phyloP scores from a whole-genome alignment of 2,797 vertebrate genomes.

The Zalophus californianus region DNA sequence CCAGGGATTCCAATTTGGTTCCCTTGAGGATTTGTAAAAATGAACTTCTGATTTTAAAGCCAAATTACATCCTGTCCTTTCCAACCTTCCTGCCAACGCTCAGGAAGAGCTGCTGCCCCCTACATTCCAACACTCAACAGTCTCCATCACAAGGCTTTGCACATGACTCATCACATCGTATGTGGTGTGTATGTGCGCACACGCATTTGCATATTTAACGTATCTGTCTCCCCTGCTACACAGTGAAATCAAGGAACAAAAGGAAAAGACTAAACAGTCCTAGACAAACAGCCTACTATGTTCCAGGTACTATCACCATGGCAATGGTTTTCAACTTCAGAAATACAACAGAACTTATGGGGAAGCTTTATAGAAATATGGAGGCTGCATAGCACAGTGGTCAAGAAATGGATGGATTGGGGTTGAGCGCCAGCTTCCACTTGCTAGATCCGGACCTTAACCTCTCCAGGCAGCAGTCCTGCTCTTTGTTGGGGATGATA shows the following conservation, averaged over 20 bases:
- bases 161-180: accelerated
- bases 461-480: not conserved
- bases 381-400: not conserved
- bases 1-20: not conserved
- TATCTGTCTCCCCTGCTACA: not conserved
- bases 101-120: not conserved
- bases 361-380: not conserved
- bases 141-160: no score
- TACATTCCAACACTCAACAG: not conserved
- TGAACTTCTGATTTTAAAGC: not conserved
- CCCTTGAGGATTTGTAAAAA: not conserved
- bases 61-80: not conserved
- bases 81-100: not conserved
- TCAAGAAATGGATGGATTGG: not conserved
- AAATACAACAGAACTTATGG: not conserved
- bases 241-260: not conserved
- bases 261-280: not conserved
- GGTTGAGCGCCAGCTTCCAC: not conserved
- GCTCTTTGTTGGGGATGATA: not conserved
- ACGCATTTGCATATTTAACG: not conserved
- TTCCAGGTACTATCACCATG: not conserved
- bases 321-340: not conserved
- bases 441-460: not conserved
- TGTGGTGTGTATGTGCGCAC: accelerated
- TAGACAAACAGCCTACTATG: not conserved